Conservation (phyloP, 2,113 vertebrate genomes). For the Oryctolagus cuniculus region DNA sequence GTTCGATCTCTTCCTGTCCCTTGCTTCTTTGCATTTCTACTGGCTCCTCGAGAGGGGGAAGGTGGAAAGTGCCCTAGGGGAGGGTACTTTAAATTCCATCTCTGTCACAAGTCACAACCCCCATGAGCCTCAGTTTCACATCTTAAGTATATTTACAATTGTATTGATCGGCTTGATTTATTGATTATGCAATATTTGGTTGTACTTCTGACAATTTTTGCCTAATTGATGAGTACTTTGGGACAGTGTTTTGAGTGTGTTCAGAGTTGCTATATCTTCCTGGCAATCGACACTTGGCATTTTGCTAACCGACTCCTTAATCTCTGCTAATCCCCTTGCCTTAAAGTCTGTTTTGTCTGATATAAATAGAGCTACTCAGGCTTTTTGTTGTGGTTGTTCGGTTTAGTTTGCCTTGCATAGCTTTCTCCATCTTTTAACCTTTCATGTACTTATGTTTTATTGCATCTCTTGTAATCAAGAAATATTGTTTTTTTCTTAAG, state of each 20-base stretch:
- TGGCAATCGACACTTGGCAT: background rate
- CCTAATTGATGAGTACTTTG: background rate
- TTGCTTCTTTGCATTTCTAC: background rate
- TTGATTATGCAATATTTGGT: background rate
- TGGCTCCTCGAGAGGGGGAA: background rate
- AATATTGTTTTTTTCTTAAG: background rate
- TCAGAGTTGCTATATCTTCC: background rate
- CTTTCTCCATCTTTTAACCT: background rate
- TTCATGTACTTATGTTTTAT: background rate
- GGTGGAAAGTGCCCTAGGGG: background rate
- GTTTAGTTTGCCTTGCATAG: background rate
- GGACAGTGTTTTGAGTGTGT: background rate
- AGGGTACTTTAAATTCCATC: background rate
- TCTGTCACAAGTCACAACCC: background rate
- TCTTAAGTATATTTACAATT: background rate
- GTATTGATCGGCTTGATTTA: conserved; percentile 14
- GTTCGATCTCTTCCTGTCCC: background rate
- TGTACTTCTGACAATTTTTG: conserved; percentile 33
- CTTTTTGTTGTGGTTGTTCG: background rate
- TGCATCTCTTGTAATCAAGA: background rate
- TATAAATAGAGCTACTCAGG: conserved; percentile 14
- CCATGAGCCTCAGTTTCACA: background rate
- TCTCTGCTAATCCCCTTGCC: conserved; percentile 3
- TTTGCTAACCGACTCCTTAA: background rate
- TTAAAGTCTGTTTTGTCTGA: conserved; percentile 48